Evolutionary conservation across 1,140 invertebrate genomes (phyloP), one percentile per base, ranked within the genome.

Genomic region (Choristoneura fumiferana): DNA sequence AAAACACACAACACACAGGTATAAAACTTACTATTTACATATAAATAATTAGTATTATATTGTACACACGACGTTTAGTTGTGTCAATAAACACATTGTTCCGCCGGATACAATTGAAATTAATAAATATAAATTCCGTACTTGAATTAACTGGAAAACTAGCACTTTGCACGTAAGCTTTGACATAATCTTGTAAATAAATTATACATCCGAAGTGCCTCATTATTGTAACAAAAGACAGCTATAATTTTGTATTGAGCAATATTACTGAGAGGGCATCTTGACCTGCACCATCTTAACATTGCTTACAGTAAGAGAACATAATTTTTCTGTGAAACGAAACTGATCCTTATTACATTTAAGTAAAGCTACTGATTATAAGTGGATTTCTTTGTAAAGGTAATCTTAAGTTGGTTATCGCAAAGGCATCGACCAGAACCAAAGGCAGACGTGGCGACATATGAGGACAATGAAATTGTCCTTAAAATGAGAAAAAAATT

Each of bases 181-280:
- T 6, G 22, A 29, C 22, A 29, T 29, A 29, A n/a, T 43, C 17
- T 17, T 22, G 6, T 14, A 6, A 10, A 49, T 49, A 49, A 49
- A 49, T 49, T 49, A 49, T 22, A 6, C n/a, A 18, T 18, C 43
- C 18, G 43, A 49, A 49, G 43, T 18, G 43, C 43, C 22, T 49
- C 43, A 49, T 49, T 49, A 29, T 29, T 29, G 22, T 29, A 10
- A 49, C 17, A 39, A n/a, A 13, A 49, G 5, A 45, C 15, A 17
- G 29, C 43, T 49, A 49, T 49, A 49, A 49, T 49, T 49, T 49
- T 12, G 18, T 49, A 49, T 49, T 49, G 43, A 8, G 22, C 43
- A 49, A 49, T 33, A n/a, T 49, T 33, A 33, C 43, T 17, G 12
- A 49, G 17, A 49, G 43, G 43, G 43, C 18, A 49, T 49, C 43